Percentiles rank a stretch among this genome's conserved stretches.
phyloP scores from a whole-genome alignment of 2,888 invertebrate genomes.

The Branchellion lobata region DNA sequence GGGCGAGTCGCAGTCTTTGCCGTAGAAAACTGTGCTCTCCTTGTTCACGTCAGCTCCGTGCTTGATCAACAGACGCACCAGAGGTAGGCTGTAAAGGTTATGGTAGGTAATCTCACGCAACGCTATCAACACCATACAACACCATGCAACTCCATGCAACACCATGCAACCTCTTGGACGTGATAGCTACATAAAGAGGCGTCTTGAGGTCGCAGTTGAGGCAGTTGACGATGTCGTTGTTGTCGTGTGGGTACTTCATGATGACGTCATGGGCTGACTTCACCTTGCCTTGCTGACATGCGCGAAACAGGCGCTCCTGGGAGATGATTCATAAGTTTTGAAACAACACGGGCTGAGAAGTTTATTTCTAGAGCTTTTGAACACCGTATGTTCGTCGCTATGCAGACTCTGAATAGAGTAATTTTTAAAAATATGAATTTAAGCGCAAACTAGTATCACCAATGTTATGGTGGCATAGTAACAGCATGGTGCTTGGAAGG shows the following conservation, averaged over 20 bases:
- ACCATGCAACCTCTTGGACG: background rate
- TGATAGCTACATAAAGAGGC: conserved; percentile 48
- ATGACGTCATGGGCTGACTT: conserved; percentile 28
- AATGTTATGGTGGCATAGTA: no score
- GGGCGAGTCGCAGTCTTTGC: conserved; percentile 45
- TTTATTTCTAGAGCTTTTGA: background rate
- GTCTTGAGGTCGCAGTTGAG: conserved; percentile 47
- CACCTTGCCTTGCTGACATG: conserved; percentile 28
- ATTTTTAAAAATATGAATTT: background rate
- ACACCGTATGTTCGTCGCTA: background rate
- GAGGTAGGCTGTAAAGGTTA: conserved; percentile 11
- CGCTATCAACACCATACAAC: background rate
- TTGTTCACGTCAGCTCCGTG: conserved; percentile 48
- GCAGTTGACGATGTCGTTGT: conserved; percentile 44
- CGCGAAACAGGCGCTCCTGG: conserved; percentile 33
- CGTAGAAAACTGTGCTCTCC: conserved; percentile 49
- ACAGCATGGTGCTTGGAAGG: no score
- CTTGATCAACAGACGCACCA: conserved; percentile 44
- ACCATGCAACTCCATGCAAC: no score
- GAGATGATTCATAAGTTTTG: background rate
- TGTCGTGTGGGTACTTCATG: background rate
- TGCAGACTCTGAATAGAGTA: background rate
- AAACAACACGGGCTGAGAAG: background rate
- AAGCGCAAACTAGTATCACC: background rate
- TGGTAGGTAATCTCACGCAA: conserved; percentile 23